Conservation (phyloP, 1,140 invertebrate species). For the Nilaparvata lugens region DNA sequence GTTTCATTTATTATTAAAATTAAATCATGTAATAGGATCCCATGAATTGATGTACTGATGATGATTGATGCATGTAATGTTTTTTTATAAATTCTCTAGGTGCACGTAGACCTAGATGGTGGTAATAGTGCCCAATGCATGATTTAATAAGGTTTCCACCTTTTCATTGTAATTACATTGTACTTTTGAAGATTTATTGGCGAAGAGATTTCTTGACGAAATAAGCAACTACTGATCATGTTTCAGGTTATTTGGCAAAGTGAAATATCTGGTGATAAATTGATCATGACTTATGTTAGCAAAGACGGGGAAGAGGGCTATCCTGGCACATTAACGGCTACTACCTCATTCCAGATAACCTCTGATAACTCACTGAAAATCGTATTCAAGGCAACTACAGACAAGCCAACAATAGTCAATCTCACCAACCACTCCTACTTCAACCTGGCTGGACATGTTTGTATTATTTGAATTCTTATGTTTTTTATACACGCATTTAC, state of each 20-base stretch:
- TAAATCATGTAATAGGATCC: no score
- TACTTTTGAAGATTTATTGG: no score
- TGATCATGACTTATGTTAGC: slow-evolving; percentile 59
- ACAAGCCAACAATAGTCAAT: slow-evolving; percentile 74
- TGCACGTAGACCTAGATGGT: no score
- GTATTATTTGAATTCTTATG: slow-evolving; percentile 22
- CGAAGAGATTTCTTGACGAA: no score
- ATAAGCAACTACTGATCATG: neutral
- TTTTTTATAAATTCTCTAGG: no score
- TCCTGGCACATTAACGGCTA: slow-evolving; percentile 62
- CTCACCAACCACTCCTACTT: slow-evolving; percentile 91
- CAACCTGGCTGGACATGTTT: slow-evolving; percentile 76
- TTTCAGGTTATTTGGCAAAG: slow-evolving; percentile 37
- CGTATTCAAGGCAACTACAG: slow-evolving; percentile 59
- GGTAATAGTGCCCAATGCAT: no score
- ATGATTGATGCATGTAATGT: no score
- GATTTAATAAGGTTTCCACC: no score
- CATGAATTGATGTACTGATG: no score
- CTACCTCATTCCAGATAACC: slow-evolving; percentile 59
- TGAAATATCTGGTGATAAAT: slow-evolving; percentile 39
- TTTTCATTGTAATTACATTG: no score
- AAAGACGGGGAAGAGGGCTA: slow-evolving; percentile 78
- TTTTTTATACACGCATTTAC: no score
- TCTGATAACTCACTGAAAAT: slow-evolving; percentile 61
- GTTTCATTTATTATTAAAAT: no score